phyloP scores from a whole-genome alignment of 2,797 vertebrate species.

The Thripadectes ignobilis region DNA sequence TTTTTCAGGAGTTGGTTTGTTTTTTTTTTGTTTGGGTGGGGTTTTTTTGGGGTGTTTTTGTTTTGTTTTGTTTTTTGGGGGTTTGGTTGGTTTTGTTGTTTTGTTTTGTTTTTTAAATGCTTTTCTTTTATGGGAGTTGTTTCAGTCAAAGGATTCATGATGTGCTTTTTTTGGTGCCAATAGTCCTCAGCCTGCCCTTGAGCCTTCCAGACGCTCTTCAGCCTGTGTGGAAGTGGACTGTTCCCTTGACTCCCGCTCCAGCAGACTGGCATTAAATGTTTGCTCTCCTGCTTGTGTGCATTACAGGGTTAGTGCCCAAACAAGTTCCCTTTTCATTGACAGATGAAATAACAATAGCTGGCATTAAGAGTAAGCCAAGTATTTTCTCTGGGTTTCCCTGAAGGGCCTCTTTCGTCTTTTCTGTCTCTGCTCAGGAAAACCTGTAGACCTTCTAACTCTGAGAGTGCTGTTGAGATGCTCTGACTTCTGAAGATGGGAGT shows the following conservation, averaged over 20 bases:
- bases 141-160: neutral
- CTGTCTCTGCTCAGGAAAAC: neutral
- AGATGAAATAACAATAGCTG: slow-evolving; percentile 46
- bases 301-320: neutral
- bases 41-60: neutral
- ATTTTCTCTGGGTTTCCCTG: slow-evolving; percentile 19
- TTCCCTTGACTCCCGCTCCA: neutral
- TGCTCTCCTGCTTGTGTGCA: neutral
- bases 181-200: neutral
- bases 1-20: rapidly evolving
- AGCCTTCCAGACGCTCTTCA: neutral
- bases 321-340: slow-evolving; percentile 32
- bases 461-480: neutral
- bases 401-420: slow-evolving; percentile 14
- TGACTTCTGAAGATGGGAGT: neutral
- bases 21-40: too few species aligned
- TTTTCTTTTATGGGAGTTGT: neutral
- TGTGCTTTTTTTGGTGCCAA: neutral
- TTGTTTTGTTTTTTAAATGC: too few species aligned
- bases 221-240: neutral
- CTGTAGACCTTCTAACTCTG: neutral
- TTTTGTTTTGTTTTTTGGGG: too few species aligned
- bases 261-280: neutral
- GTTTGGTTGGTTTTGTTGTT: neutral
- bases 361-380: neutral